These are phyloP conservation scores for Pteropus alecto DNA, from an alignment of 2,113 vertebrate species.

Conservation along the genomic window DNA sequence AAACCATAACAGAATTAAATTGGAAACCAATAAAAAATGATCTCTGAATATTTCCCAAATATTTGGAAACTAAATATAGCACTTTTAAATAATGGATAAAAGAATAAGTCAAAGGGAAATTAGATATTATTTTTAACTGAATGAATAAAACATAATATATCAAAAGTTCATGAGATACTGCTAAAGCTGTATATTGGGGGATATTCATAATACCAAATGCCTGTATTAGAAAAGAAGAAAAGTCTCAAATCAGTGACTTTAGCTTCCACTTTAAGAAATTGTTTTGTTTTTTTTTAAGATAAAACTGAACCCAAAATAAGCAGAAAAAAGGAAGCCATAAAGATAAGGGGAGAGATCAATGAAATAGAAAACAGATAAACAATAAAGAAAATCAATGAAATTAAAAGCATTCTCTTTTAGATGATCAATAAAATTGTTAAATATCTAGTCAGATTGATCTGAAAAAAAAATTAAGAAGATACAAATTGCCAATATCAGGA, in stretches of 20 bases:
- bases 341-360: neutral
- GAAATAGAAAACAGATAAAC: neutral
- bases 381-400: neutral
- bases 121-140: neutral
- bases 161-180: neutral
- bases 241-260: neutral
- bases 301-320: neutral
- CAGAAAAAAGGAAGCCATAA: neutral
- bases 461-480: neutral
- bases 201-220: neutral
- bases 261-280: neutral
- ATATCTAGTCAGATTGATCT: neutral
- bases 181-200: neutral
- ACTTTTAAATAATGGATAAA: neutral
- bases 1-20: neutral
- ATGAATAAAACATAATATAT: neutral
- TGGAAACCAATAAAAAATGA: neutral
- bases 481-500: neutral
- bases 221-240: neutral
- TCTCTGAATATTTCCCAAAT: neutral
- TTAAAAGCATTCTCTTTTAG: neutral
- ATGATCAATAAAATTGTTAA: neutral
- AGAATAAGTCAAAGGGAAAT: neutral
- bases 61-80: neutral
- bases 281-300: neutral